A percentile compares a stretch with the other conserved stretches of the same genome.
These are phyloP conservation scores for Strigamia maritima DNA, from an alignment of 2,888 invertebrate species.

Conservation along the genomic window DNA sequence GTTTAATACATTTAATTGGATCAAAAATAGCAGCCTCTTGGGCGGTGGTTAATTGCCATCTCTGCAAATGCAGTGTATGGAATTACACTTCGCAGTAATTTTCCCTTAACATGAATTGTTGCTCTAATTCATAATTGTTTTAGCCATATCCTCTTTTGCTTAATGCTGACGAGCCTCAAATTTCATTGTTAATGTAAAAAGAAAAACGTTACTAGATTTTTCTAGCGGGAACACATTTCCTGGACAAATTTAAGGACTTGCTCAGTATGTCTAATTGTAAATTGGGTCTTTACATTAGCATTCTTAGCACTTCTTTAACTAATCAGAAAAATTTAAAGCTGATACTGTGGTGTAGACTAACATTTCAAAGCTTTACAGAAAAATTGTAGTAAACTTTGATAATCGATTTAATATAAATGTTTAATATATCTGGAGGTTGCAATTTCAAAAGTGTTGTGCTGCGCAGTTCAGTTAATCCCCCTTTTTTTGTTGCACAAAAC, in stretches of 20 bases:
- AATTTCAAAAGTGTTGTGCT: background rate
- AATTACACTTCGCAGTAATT: background rate
- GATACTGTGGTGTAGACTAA: background rate
- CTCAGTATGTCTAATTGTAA: constrained; percentile 14
- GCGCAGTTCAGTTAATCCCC: background rate
- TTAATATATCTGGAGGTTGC: background rate
- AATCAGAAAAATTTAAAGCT: constrained; percentile 20
- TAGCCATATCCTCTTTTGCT: background rate
- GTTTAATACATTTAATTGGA: background rate
- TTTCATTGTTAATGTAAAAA: background rate
- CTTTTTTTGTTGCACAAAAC: no score
- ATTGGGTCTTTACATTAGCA: constrained; percentile 27
- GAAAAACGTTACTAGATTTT: background rate
- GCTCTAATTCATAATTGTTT: constrained; percentile 5
- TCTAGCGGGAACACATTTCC: background rate
- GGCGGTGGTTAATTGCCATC: background rate
- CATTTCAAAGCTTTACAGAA: background rate
- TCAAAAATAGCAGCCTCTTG: background rate
- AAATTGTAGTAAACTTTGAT: background rate
- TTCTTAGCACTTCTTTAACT: constrained; percentile 22
- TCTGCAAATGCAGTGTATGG: background rate
- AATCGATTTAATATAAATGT: background rate
- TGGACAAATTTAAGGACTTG: background rate
- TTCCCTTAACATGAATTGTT: background rate
- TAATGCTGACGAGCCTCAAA: background rate